Evolutionary conservation across 2,888 invertebrate species (phyloP), one percentile per base, ranked within the genome.

Genomic region (Microctonus brassicae): DNA sequence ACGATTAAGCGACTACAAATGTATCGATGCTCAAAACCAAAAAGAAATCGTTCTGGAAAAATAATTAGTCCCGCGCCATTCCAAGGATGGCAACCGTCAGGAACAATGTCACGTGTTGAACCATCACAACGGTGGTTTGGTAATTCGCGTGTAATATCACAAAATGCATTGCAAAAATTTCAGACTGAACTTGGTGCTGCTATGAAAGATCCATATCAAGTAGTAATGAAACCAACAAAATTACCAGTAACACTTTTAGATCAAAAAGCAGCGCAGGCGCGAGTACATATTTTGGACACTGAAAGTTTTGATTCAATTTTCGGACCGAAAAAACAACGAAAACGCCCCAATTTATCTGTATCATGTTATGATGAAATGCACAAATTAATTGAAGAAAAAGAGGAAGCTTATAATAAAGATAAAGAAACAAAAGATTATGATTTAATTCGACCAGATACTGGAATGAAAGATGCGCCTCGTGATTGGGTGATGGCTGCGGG

Each of bases 111-210:
- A 34, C 91, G 99, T 72, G 96, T 99, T 0, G 99, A 98, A 88
- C 99, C 99, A 1, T 98, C 96, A 79, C 96, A 97, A 81, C 97
- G 95, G 86, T 99, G 99, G 99, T 99, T 99, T 88, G 98, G 98
- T 17, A 99, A 99, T 87, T 98, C 99, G 0, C 91, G 98, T 75
- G 98, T 99, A 0, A 97, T 99, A 78, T 95, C 97, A 0, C 99
- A 99, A 88, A 93, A 91, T 82, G 94, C 95, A 0, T 84, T 96
- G 34, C 96, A 96, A 87, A 95, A 95, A 84, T 96, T 96, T 83
- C 95, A 99, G 89, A 95, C 95, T 53, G 98, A 98, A 88, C 92
- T 99, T 85, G 97, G 97, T 20, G 95, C 95, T 81, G 98, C 95
- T 34, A 91, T 97, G 67, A 97, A 94, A 84, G 97, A 99, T 89